These are phyloP conservation scores for Nemotelus nigrinus DNA, from an alignment of 2,888 invertebrate species.

Conservation along the genomic window DNA sequence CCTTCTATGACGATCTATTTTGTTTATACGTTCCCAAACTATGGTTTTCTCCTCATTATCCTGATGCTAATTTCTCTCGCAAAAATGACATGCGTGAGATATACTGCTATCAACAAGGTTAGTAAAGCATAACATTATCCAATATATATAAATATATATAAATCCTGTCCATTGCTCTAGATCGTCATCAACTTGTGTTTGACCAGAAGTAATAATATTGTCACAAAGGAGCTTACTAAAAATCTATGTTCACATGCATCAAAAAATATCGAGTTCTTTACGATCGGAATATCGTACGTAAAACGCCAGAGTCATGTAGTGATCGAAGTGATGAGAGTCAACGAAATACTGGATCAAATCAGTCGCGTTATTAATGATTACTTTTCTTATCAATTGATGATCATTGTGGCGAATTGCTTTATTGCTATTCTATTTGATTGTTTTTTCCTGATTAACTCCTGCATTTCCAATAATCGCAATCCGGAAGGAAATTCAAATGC, in stretches of 20 bases:
- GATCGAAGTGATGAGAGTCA: slow-evolving; percentile 18
- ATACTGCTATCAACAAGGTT: too few relatives aligned
- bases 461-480: not conserved
- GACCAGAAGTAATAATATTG: too few relatives aligned
- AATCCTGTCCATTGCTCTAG: too few relatives aligned
- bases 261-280: slow-evolving; percentile 1
- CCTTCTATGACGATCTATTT: too few relatives aligned
- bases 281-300: not conserved
- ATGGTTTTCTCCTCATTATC: too few relatives aligned
- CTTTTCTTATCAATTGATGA: slow-evolving; percentile 48
- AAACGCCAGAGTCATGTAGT: not conserved
- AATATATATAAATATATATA: too few relatives aligned
- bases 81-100: too few relatives aligned
- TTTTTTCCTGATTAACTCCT: slow-evolving; percentile 47
- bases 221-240: too few relatives aligned
- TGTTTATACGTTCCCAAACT: too few relatives aligned
- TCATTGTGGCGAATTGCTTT: slow-evolving; percentile 47
- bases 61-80: too few relatives aligned
- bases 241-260: not conserved
- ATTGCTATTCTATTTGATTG: slow-evolving; percentile 48
- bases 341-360: slow-evolving; percentile 48
- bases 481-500: not conserved
- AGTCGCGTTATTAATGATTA: slow-evolving; percentile 44
- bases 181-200: too few relatives aligned
- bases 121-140: too few relatives aligned